Base-by-base conservation (phyloP, 2,797 vertebrate species). In the Alca torda region DNA sequence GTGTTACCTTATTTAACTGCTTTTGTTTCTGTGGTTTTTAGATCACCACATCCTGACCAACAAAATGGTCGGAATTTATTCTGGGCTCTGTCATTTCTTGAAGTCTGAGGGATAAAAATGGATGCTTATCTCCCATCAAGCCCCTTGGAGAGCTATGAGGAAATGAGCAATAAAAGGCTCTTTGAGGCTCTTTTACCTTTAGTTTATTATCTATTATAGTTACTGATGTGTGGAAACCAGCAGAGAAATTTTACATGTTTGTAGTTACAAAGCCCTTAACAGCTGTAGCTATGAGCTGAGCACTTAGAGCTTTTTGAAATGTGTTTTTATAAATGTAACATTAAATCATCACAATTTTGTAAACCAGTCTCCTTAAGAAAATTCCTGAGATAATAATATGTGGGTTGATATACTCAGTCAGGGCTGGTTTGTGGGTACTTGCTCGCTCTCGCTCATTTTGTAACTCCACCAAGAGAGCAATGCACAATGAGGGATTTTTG, bases 111-210 rank as follows among this genome's bases (percentile, higher is more conserved):
- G 41, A 84, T 95, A 64, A 94, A 92, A 96, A 90, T 56, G 76
- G 59, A 76, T 89, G 43, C 75, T 90, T 94, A 94, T 96, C 86
- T 95, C 53, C 81, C 89, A 39, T 93, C 78, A 93, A 30, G 53
- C 46, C 95, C 94, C 94, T 95, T 91, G 61, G 92, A 96, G 88
- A 87, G 61, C 75, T 87, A 59, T 90, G 78, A 95, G 96, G 96
- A 97, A 97, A 89, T 93, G 83, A 94, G 81, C 89, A 96, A 96
- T 93, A 94, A 95, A 96, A 94, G 68, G 16, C 86, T 94, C 91
- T 87, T 95, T 87, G 83, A 95, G 93, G 35, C 51, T 87, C 64
- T 95, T 95, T 87, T 89, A 92, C 89, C 68, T 95, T 64, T 21
- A 70, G 68, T 78, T 95, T 94, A 77, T 93, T 31, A 80, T 96